A percentile compares a stretch with the other conserved stretches of the same genome.
phyloP scores from a whole-genome alignment of 2,797 vertebrate genomes.

The Scyliorhinus canicula region DNA sequence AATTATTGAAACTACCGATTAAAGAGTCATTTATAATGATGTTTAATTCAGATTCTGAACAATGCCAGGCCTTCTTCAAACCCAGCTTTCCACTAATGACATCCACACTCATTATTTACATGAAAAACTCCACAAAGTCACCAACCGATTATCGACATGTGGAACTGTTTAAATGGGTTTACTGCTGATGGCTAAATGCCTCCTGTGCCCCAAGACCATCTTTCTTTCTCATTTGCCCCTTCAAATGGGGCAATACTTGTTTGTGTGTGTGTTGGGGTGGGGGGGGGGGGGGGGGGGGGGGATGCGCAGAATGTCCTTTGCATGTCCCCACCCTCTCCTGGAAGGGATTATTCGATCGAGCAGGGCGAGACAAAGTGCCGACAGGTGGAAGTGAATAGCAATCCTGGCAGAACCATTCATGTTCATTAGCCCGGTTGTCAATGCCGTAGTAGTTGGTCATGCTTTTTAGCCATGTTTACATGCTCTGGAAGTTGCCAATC shows the following conservation, averaged over 20 bases:
- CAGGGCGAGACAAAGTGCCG: too few species aligned
- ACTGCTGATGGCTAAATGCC: not conserved
- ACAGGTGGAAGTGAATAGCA: too few species aligned
- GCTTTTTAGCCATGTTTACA: not conserved
- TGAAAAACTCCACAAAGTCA: not conserved
- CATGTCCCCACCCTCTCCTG: not conserved
- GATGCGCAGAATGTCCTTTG: not conserved
- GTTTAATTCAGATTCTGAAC: not conserved
- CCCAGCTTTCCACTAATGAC: not conserved
- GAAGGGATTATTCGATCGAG: not conserved
- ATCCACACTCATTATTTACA: not conserved
- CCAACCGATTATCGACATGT: not conserved
- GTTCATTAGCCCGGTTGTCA: not conserved
- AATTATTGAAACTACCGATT: not conserved
- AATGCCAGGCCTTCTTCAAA: not conserved
- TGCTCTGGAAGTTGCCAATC: not conserved
- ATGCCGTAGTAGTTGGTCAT: not conserved
- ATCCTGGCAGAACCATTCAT: not conserved
- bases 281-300: too few species aligned
- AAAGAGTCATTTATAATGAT: not conserved
- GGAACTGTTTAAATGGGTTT: not conserved
- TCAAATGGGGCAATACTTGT: not conserved
- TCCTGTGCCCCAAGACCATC: too few species aligned
- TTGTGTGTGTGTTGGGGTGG: not conserved
- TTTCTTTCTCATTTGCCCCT: not conserved